Base-by-base conservation (phyloP, 2,888 invertebrate genomes). In the Oscheius myriophilus region DNA sequence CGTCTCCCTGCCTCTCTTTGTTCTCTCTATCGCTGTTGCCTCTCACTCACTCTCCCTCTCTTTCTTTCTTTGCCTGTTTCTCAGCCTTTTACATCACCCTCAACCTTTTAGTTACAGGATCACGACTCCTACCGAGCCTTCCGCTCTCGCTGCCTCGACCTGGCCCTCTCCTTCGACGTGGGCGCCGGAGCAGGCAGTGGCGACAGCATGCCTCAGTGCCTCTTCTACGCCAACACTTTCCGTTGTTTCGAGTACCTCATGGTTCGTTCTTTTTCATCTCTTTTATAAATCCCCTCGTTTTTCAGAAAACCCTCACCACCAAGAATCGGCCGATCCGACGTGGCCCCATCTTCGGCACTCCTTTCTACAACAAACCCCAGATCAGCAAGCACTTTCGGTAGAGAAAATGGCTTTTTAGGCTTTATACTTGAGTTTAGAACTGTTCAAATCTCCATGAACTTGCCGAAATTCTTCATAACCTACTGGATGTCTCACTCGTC, bases 81-180 rank as follows among this genome's bases (percentile, higher is more conserved):
- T n/a, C n/a, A n/a, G n/a, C n/a, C n/a, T n/a, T n/a, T n/a, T n/a
- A n/a, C n/a, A n/a, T n/a, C n/a, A 12, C 43, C 9, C 43, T 18
- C n/a, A 14, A 18, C 9, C 52, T 14, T 14, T 62, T 12, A 23
- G 12, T 72, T 77, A n/a, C 78, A 88, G 91, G 93, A 93, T 71
- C 96, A 96, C 87, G 96, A 96, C 87, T 95, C 95, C 0, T 96
- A 93, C 87, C 90, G 96, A 70, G 95, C 95, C 0, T 97, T 96
- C 87, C 91, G 97, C 16, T 94, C 94, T 2, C 91, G 93, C 82
- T 92, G 93, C 85, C 88, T 94, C 6, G 93, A 93, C 85, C 90
- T 93, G 64, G 91, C 91, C 82, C 90, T 94, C 46, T 91, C 91
- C 1, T 76, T 86, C 53, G 93, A 94, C 87, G 93, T 93, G 0